Percentiles rank a stretch among this genome's conserved stretches.
Conservation (phyloP, 2,113 vertebrate genomes). For the Gymnogyps californianus region DNA sequence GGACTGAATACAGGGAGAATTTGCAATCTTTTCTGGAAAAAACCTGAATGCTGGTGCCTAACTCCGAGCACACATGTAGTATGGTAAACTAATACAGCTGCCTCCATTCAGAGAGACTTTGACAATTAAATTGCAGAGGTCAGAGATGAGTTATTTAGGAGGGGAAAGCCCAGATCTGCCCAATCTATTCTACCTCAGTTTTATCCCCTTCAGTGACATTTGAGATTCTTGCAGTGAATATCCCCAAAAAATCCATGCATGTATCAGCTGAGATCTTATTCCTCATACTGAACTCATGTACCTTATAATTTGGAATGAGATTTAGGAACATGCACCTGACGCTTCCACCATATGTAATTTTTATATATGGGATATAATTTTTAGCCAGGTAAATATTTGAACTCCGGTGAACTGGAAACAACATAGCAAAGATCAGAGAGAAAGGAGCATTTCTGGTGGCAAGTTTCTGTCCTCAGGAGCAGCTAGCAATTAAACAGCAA, state of each 20-base stretch:
- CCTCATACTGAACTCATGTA: background rate
- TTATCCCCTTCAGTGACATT: background rate
- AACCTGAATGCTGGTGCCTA: background rate
- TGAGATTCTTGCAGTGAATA: background rate
- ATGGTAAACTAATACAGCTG: background rate
- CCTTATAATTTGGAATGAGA: background rate
- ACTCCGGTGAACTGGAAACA: background rate
- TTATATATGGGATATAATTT: background rate
- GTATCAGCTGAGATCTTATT: background rate
- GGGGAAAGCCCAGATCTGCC: background rate
- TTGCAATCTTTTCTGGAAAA: background rate
- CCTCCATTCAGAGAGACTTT: background rate
- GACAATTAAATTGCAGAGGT: background rate
- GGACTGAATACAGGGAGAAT: background rate
- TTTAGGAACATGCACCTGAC: background rate
- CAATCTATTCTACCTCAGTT: background rate
- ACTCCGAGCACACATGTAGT: background rate
- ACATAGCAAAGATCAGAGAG: background rate
- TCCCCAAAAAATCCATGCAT: background rate
- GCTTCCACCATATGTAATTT: background rate
- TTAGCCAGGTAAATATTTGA: background rate
- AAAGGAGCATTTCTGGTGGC: background rate
- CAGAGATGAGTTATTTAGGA: background rate
- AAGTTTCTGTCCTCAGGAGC: background rate
- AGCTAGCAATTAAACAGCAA: constrained; percentile 4